Evolutionary conservation across 2,797 vertebrate genomes (phyloP), one percentile per base, ranked within the genome.

Genomic region (Onychomys arenicola): DNA sequence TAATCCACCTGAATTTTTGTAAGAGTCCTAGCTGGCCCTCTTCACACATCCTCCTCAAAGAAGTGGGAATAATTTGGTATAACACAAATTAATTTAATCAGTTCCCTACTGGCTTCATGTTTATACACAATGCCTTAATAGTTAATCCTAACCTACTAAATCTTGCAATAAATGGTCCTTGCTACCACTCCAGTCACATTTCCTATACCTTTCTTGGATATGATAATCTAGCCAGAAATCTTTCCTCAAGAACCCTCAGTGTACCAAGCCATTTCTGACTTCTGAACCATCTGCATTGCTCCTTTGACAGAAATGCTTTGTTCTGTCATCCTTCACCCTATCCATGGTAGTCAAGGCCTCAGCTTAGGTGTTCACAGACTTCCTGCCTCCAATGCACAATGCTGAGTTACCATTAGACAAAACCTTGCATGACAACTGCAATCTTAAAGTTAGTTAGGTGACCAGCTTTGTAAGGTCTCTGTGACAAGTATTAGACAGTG

Each of bases 1-100:
- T 16, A 63, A 46, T 91, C 88, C 52, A 49, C 32, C 71, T 93
- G 40, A 90, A 93, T n/a, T 85, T 92, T 71, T 43, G 6, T 52
- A 77, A 57, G 94, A 43, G 46, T 83, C 32, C 17, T n/a, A 59
- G 46, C 57, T 19, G 2, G 81, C 2, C 67, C n/a, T 84, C 32
- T 88, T 85, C 23, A 52, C 9, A n/a, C 13, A 49, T 40, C 55
- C n/a, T 46, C 52, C 63, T 86, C 46, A 69, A 13, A 87, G 49
- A 37, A 69, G 59, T 21, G 37, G 29, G 21, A 91, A 23, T 73
- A 49, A 43, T n/a, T 63, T 67, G 71, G 55, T 34, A 63, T 2
- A 37, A 49, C 4, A 59, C 63, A 94, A 90, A 91, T 21, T 61
- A 65, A 75, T 37, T 34, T 85, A 65, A 85, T n/a, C 49, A 81